Evolutionary conservation across 2,797 vertebrate genomes (phyloP).

Genomic region (Carcharodon carcharias): DNA sequence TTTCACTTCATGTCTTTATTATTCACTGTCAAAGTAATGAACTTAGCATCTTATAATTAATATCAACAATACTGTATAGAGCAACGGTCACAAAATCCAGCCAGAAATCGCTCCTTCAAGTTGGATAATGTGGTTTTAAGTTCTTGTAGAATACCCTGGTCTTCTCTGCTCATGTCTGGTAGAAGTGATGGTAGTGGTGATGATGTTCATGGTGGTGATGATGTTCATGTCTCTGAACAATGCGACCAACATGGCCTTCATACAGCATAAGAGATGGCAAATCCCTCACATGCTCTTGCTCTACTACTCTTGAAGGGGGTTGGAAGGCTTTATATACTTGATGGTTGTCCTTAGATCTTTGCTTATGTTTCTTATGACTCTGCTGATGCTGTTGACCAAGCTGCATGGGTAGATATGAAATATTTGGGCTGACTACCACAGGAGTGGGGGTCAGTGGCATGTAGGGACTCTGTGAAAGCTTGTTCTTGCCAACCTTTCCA

Average conservation of each 20-base stretch:
- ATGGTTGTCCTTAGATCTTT: constrained; percentile 78
- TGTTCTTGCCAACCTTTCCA: constrained; percentile 71
- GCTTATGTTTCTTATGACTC: constrained; percentile 86
- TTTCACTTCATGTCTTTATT: constrained; percentile 50
- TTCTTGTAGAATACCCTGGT: neutral
- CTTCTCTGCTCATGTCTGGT: constrained; percentile 75
- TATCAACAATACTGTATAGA: constrained; percentile 48
- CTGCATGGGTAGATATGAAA: constrained; percentile 70
- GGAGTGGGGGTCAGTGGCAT: constrained; percentile 62
- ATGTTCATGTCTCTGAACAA: constrained; percentile 93
- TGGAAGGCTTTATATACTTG: constrained; percentile 68
- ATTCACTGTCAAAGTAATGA: constrained; percentile 46
- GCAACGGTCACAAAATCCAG: constrained; percentile 43
- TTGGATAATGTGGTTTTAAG: constrained; percentile 37
- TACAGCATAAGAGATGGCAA: constrained; percentile 83
- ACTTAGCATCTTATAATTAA: constrained; percentile 60
- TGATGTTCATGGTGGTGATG: constrained; percentile 97
- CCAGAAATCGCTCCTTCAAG: constrained; percentile 50
- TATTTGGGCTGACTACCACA: constrained; percentile 58
- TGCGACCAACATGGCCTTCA: constrained; percentile 78
- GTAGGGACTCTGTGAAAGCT: constrained; percentile 53
- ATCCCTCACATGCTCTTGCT: constrained; percentile 82
- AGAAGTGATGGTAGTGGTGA: constrained; percentile 98
- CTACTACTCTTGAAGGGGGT: constrained; percentile 62
- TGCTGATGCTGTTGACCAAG: constrained; percentile 56